Conservation (phyloP, 2,888 invertebrate species). For the Diploptera punctata region DNA sequence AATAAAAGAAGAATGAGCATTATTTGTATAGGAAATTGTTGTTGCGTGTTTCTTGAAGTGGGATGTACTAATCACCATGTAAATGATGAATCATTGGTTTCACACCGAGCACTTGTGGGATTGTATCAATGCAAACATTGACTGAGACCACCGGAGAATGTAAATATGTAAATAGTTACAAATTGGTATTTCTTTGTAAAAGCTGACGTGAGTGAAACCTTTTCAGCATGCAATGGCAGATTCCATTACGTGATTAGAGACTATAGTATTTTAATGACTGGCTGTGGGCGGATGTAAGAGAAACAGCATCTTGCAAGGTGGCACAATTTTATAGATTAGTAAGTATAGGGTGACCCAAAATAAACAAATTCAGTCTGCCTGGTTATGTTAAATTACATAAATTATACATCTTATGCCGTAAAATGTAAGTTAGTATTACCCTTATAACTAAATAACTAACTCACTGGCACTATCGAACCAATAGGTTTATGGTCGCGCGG, state of each 20-base stretch:
- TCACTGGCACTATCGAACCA: too few relatives aligned
- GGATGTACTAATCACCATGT: not conserved
- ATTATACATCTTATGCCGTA: too few relatives aligned
- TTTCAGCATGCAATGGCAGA: conserved; percentile 10
- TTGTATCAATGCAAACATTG: not conserved
- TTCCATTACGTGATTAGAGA: conserved; percentile 21
- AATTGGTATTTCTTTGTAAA: conserved; percentile 23
- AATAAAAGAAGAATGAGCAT: too few relatives aligned
- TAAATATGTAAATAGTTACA: conserved; percentile 12
- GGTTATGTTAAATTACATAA: too few relatives aligned
- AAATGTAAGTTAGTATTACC: too few relatives aligned
- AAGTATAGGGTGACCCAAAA: too few relatives aligned
- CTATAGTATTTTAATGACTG: conserved; percentile 20
- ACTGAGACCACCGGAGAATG: conserved; percentile 13
- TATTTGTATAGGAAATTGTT: too few relatives aligned
- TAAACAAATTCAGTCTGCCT: too few relatives aligned
- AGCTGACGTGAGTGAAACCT: not conserved
- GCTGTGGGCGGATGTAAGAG: conserved; percentile 15
- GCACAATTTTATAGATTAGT: not conserved
- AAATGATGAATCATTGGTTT: not conserved
- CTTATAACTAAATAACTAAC: too few relatives aligned
- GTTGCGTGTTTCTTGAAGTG: too few relatives aligned
- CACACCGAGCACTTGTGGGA: not conserved
- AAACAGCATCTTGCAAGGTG: not conserved
- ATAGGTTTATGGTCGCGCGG: too few relatives aligned